Evolutionary conservation across 2,113 vertebrate species (phyloP).

Genomic region (Pardalotus punctatus): DNA sequence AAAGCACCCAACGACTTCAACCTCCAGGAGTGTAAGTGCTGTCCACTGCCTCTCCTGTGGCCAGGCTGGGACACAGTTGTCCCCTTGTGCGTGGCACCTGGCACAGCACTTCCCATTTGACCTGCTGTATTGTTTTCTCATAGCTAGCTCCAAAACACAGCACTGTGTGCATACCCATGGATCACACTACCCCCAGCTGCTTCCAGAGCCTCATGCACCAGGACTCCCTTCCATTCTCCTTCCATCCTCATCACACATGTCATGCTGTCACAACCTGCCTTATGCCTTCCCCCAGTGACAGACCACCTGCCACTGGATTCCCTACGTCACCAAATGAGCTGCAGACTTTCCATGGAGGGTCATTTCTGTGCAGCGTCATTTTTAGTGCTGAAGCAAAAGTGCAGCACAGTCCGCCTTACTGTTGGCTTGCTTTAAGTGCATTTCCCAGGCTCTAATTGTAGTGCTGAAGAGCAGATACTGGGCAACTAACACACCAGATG

Average conservation of each 20-base stretch:
- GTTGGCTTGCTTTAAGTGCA: not conserved
- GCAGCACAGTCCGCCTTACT: not conserved
- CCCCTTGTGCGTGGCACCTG: not conserved
- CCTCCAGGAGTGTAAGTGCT: constrained; percentile 82
- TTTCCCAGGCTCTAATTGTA: not conserved
- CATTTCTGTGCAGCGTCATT: not conserved
- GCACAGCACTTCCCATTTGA: not conserved
- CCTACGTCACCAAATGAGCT: not conserved
- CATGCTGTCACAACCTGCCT: not conserved
- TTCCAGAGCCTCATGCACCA: not conserved
- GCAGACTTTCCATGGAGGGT: not conserved
- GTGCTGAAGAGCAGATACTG: not conserved
- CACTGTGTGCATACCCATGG: not conserved
- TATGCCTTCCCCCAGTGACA: not conserved
- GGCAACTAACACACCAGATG: not conserved
- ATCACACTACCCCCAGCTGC: not conserved
- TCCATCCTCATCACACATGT: not conserved
- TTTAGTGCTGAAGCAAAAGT: not conserved
- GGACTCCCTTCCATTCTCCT: not conserved
- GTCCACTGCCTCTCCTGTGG: not conserved
- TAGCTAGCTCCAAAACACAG: not conserved
- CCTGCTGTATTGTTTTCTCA: not conserved
- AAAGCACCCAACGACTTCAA: constrained; percentile 89
- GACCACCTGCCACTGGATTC: not conserved
- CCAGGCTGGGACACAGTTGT: not conserved